Conservation (phyloP, 2,113 vertebrate species). For the Daboia siamensis region DNA sequence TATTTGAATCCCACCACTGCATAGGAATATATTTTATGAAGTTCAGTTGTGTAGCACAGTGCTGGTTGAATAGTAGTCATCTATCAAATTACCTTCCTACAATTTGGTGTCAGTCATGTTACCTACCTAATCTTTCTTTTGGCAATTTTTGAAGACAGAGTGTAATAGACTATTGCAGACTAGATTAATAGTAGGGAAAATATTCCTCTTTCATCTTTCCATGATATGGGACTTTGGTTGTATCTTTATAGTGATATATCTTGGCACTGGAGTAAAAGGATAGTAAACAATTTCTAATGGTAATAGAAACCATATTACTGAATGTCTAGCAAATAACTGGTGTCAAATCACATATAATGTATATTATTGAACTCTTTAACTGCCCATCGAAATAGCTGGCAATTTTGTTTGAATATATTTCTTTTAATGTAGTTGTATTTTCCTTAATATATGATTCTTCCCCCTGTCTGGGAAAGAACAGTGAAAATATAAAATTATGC, state of each 20-base stretch:
- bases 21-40: not conserved
- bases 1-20: not conserved
- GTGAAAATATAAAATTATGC: not conserved
- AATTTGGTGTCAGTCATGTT: not conserved
- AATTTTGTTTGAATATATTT: not conserved
- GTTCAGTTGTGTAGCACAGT: not conserved
- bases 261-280: not conserved
- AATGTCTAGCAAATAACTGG: no score
- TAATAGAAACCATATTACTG: not conserved
- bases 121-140: not conserved
- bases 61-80: not conserved
- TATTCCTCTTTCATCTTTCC: not conserved
- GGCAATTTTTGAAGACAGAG: not conserved
- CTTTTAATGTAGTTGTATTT: not conserved
- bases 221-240: not conserved
- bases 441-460: not conserved
- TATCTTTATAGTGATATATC: not conserved
- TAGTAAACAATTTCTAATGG: not conserved
- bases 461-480: not conserved
- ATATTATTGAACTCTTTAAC: not conserved
- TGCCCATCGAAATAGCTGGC: not conserved
- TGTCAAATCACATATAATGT: not conserved
- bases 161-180: not conserved
- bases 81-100: not conserved
- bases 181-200: not conserved